A percentile compares a stretch with the other conserved stretches of the same genome.
phyloP scores from a whole-genome alignment of 2,888 invertebrate species.

The Chrysina gloriosa region DNA sequence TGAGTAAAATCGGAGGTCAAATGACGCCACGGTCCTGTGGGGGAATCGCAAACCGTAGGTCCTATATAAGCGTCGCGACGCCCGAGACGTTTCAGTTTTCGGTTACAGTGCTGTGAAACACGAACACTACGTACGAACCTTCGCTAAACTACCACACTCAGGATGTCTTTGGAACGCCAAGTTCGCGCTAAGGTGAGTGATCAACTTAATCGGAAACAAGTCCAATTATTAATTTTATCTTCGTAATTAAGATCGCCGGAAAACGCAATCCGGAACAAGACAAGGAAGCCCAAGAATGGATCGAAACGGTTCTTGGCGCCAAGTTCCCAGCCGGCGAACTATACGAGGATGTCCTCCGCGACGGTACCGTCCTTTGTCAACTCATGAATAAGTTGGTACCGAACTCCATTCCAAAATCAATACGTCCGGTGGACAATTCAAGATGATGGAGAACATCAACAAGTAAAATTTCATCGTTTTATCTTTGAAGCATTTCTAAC shows the following conservation, averaged over 20 bases:
- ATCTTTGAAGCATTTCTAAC: conserved; percentile 47
- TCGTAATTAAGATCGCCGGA: conserved; percentile 74
- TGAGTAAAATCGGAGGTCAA: conserved; percentile 47
- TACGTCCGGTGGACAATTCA: conserved; percentile 95
- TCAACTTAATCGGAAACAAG: conserved; percentile 41
- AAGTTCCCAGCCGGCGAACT: conserved; percentile 85
- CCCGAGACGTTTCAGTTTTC: conserved; percentile 57
- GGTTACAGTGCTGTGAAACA: conserved; percentile 51
- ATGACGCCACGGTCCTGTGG: conserved; percentile 38
- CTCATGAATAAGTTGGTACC: conserved; percentile 95
- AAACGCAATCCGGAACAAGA: conserved; percentile 87
- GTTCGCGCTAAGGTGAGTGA: conserved; percentile 85
- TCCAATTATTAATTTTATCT: conserved; percentile 40
- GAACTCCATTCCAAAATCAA: conserved; percentile 92
- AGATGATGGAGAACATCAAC: conserved; percentile 99
- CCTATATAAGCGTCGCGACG: conserved; percentile 61
- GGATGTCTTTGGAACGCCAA: conserved; percentile 93
- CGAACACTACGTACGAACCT: conserved; percentile 2
- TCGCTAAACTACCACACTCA: conserved; percentile 51
- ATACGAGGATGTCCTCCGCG: conserved; percentile 91
- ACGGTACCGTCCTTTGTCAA: conserved; percentile 93
- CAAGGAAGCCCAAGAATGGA: conserved; percentile 92
- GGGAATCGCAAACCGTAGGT: conserved; percentile 36
- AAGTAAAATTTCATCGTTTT: conserved; percentile 71
- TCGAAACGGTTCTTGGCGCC: conserved; percentile 86